Conservation (phyloP, 2,797 vertebrate species). For the Acanthurus leucopareius region DNA sequence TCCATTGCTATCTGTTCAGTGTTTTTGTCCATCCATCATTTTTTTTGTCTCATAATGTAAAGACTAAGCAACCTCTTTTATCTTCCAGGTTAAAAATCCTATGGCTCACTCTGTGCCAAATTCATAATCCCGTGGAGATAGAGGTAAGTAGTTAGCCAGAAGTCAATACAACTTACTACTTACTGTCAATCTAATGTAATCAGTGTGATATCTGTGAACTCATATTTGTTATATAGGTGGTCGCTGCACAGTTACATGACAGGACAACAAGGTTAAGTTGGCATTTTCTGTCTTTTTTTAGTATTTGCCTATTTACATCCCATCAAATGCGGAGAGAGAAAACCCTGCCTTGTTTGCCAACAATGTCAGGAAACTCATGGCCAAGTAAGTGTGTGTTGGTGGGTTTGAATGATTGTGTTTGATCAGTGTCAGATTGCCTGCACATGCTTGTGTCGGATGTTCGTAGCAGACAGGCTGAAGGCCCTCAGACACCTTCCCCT, state of each 20-base stretch:
- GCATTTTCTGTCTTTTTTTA: conserved; percentile 57
- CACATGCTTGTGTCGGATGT: neutral
- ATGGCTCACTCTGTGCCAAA: conserved; percentile 96
- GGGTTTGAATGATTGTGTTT: neutral
- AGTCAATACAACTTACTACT: neutral
- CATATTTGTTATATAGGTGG: neutral
- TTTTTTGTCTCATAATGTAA: neutral
- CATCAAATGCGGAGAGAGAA: conserved; percentile 91
- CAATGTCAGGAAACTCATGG: conserved; percentile 91
- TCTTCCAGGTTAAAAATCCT: conserved; percentile 91
- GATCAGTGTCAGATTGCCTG: neutral
- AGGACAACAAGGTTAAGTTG: neutral
- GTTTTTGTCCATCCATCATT: neutral
- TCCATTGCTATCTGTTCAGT: conserved; percentile 8
- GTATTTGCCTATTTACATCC: conserved; percentile 94
- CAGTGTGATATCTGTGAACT: neutral
- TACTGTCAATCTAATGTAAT: neutral
- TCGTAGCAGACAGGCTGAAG: accelerated
- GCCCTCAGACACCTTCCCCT: neutral
- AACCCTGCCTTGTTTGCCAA: conserved; percentile 92
- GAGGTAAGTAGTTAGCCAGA: conserved; percentile 87
- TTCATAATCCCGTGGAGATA: conserved; percentile 93
- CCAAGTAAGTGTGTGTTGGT: conserved; percentile 74
- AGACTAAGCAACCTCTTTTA: conserved; percentile 7
- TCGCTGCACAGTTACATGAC: neutral